Percentiles rank a stretch among this genome's conserved stretches.
These are phyloP conservation scores for Drosophila rubida DNA, from an alignment of 2,888 invertebrate species.

Conservation along the genomic window DNA sequence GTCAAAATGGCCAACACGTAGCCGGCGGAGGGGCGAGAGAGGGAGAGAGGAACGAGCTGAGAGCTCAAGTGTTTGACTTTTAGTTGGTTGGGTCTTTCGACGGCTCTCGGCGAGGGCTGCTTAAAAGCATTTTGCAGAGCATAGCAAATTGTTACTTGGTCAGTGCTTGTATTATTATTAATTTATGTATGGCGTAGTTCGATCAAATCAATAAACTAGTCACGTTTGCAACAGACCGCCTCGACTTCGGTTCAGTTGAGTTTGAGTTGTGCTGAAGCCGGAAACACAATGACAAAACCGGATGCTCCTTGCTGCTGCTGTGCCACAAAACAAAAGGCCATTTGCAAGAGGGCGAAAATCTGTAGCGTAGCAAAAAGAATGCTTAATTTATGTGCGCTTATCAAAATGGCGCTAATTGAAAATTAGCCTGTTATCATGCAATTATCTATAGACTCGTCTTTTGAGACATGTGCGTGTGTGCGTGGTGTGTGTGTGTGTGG, in stretches of 20 bases:
- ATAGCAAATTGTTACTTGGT: slow-evolving; percentile 75
- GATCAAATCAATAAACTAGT: slow-evolving; percentile 74
- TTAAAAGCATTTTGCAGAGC: slow-evolving; percentile 73
- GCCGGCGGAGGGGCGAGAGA: slow-evolving; percentile 4
- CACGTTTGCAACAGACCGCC: slow-evolving; percentile 57
- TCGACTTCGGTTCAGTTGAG: background rate
- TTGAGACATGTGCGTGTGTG: slow-evolving; percentile 7
- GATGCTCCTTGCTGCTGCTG: slow-evolving; percentile 43
- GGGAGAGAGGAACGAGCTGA: background rate
- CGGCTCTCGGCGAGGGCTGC: slow-evolving; percentile 25
- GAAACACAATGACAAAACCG: slow-evolving; percentile 56
- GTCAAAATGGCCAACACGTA: slow-evolving; percentile 78
- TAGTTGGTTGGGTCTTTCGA: slow-evolving; percentile 52
- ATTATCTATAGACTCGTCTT: slow-evolving; percentile 64
- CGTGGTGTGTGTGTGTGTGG: background rate
- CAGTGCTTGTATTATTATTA: slow-evolving; percentile 68
- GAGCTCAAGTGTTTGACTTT: slow-evolving; percentile 69
- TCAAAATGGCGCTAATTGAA: slow-evolving; percentile 80
- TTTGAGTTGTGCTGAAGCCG: slow-evolving; percentile 36
- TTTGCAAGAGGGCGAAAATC: slow-evolving; percentile 24
- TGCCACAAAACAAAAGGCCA: slow-evolving; percentile 61
- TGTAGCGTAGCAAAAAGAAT: slow-evolving; percentile 50
- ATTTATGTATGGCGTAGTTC: slow-evolving; percentile 68
- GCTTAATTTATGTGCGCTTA: slow-evolving; percentile 79
- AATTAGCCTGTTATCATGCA: slow-evolving; percentile 78